phyloP scores from a whole-genome alignment of 2,113 vertebrate species.

The Himantopus leucocephalus region DNA sequence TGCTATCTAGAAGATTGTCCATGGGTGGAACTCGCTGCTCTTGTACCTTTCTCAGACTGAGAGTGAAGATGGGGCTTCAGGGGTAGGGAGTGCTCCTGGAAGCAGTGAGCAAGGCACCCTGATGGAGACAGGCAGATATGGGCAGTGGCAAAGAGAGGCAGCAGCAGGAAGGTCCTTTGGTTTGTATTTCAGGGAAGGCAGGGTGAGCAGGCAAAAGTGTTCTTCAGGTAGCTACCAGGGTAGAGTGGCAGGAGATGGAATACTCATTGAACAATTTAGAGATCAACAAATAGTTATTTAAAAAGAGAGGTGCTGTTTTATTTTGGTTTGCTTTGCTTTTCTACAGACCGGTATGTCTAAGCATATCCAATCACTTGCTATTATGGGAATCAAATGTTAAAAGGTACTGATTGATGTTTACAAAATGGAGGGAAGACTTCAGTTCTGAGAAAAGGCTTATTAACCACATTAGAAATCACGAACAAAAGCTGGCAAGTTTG shows the following conservation, averaged over 20 bases:
- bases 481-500: background rate
- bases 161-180: background rate
- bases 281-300: background rate
- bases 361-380: background rate
- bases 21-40: background rate
- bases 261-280: background rate
- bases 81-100: background rate
- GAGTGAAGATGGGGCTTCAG: background rate
- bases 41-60: background rate
- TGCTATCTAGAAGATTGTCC: background rate
- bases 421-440: background rate
- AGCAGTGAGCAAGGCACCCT: accelerated
- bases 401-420: background rate
- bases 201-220: background rate
- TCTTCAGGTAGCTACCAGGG: accelerated
- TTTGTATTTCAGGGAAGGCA: background rate
- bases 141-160: background rate
- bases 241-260: background rate
- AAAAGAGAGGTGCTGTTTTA: background rate
- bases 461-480: background rate
- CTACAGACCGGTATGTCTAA: background rate
- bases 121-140: background rate
- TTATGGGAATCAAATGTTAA: background rate
- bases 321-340: background rate
- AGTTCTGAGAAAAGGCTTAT: background rate